These are phyloP conservation scores for Thunnus albacares DNA, from an alignment of 2,797 vertebrate genomes.

Conservation along the genomic window DNA sequence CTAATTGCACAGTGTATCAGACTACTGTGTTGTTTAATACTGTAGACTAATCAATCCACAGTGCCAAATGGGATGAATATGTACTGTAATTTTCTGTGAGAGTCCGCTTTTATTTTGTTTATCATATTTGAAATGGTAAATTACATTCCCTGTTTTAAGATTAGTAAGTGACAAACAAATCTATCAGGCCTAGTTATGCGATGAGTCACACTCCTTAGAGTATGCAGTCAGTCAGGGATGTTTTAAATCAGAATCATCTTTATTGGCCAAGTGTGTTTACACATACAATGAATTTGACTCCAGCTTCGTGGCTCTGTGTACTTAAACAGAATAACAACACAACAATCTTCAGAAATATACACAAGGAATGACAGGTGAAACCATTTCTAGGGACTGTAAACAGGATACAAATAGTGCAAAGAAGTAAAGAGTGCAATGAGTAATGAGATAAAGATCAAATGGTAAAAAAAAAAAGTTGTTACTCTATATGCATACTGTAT, in stretches of 20 bases:
- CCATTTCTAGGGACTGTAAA: too few species aligned
- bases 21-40: neutral
- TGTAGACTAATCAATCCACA: neutral
- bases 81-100: neutral
- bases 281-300: too few species aligned
- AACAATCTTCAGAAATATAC: too few species aligned
- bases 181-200: constrained; percentile 42
- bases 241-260: constrained; percentile 23
- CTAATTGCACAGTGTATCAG: neutral
- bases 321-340: too few species aligned
- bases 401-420: too few species aligned
- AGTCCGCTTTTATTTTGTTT: constrained; percentile 35
- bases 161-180: constrained; percentile 51
- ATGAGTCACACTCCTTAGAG: constrained; percentile 68
- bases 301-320: too few species aligned
- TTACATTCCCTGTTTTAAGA: constrained; percentile 43
- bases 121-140: constrained; percentile 26
- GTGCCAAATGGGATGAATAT: neutral
- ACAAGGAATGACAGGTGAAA: too few species aligned
- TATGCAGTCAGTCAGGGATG: constrained; percentile 37
- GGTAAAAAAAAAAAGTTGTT: too few species aligned
- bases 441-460: too few species aligned
- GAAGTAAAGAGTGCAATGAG: too few species aligned
- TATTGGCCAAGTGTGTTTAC: too few species aligned
- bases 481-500: too few species aligned